Evolutionary conservation across 1,140 invertebrate genomes (phyloP), one percentile per base, ranked within the genome.

Genomic region (Eulimnadia texana): DNA sequence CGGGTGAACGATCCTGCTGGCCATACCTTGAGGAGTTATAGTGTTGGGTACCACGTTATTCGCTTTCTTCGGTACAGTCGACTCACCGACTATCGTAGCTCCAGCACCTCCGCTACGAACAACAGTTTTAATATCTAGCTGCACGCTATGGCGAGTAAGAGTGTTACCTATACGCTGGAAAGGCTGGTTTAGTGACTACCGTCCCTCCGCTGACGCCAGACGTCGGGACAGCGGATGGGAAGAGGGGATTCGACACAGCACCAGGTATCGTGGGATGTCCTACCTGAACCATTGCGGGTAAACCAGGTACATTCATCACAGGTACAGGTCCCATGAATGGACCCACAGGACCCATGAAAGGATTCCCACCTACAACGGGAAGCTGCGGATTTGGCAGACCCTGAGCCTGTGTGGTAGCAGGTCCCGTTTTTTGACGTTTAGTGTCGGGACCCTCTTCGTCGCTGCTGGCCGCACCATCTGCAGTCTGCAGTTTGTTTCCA

Each of bases 1-100:
- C 24, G 93, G 93, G 74, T 97, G 93, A 68, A 96, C 85, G 58
- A 96, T 93, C 77, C 89, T 89, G 70, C 89, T 90, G 20, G 86
- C 84, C 25, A 88, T 84, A 59, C 88, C 85, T 61, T 87, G 87
- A 11, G 84, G 83, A 27, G 82, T 83, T 16, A 89, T 86, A 27
- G 86, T 78, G n/a, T n/a, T n/a, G n/a, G n/a, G n/a, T n/a, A n/a
- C n/a, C n/a, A 42, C 33, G 16, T 42, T 42, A 64, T 82, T 81
- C 29, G 82, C 80, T 77, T 82, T 88, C 58, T 80, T 81, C 68
- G 74, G 58, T 58, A 64, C 66, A 27, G 77, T 66, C 62, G 74
- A 61, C 70, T 76, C 57, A 61, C 69, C 63, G 58, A 70, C 69
- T 61, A 71, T 64, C 63, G 71, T 56, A 49, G 55, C 61, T 69